Percentiles rank a stretch among this genome's conserved stretches.
phyloP scores from a whole-genome alignment of 2,797 vertebrate genomes.

The Sorex maritimensis region DNA sequence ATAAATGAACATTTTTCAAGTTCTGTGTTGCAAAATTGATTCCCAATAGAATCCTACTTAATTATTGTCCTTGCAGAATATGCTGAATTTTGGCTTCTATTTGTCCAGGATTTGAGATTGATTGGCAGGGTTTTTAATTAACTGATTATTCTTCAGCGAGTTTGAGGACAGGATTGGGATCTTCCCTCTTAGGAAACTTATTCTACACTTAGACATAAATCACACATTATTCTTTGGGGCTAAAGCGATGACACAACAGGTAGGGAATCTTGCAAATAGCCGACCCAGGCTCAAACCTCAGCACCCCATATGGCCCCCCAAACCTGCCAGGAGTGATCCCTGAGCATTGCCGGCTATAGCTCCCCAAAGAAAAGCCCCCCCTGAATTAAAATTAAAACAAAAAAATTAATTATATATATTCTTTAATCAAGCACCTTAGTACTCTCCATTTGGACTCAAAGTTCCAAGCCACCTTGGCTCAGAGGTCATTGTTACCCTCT shows the following conservation, averaged over 20 bases:
- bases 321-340: no score
- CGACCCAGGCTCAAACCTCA: no score
- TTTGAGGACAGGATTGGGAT: neutral
- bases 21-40: neutral
- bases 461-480: neutral
- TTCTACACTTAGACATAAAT: neutral
- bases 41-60: constrained; percentile 3
- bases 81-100: neutral
- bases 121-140: neutral
- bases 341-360: no score
- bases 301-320: no score
- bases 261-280: no score
- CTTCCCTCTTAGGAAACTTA: neutral
- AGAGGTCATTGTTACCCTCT: no score
- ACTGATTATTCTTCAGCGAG: neutral
- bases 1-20: neutral
- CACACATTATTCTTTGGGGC: no score
- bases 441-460: neutral
- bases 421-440: neutral
- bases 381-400: no score
- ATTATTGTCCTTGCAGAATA: neutral
- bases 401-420: neutral
- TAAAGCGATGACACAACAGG: no score
- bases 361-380: no score
- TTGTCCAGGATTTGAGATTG: constrained; percentile 28